Evolutionary conservation across 2,888 invertebrate species (phyloP).

Genomic region (Plebejus argus): DNA sequence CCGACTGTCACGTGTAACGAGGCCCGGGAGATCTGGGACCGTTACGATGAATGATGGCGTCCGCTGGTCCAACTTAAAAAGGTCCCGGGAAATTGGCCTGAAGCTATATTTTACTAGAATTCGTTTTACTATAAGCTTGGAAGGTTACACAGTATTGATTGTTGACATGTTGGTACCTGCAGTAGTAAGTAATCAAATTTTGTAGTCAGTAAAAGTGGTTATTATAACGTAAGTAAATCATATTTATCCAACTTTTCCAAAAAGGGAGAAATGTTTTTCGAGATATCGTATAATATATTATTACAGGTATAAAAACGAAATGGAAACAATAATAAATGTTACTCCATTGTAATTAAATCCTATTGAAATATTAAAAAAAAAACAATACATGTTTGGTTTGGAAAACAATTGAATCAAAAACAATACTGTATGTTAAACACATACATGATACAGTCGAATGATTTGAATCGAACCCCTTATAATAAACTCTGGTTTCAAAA

Average conservation of each 20-base stretch:
- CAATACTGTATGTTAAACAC: slow-evolving; percentile 1
- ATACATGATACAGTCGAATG: neutral
- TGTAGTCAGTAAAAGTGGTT: too few relatives aligned
- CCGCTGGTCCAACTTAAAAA: neutral
- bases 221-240: too few relatives aligned
- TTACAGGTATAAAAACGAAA: neutral
- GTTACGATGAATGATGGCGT: neutral
- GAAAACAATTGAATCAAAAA: slow-evolving; percentile 9
- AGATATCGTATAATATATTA: neutral
- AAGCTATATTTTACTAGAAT: neutral
- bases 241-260: too few relatives aligned
- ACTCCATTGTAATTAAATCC: neutral
- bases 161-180: too few relatives aligned
- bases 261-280: too few relatives aligned
- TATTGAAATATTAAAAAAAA: neutral
- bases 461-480: neutral
- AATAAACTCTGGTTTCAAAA: neutral
- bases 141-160: neutral
- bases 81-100: neutral
- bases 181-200: too few relatives aligned
- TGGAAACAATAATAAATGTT: neutral
- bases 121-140: neutral
- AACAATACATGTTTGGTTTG: neutral
- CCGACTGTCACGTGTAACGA: neutral
- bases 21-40: neutral